Base-by-base conservation (phyloP, 2,888 invertebrate species). In the Sinotaia quadrata region DNA sequence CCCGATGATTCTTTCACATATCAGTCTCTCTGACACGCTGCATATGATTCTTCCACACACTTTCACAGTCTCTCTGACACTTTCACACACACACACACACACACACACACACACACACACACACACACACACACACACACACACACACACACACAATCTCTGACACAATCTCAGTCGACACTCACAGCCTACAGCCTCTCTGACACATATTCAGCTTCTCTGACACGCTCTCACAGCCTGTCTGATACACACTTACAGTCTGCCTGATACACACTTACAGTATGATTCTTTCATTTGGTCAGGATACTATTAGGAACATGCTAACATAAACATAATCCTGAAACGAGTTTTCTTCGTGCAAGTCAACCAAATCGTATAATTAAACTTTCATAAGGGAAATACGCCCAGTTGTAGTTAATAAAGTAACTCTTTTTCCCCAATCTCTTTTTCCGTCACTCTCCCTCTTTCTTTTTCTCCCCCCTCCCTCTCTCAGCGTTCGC, bases 81-180 rank as follows among this genome's bases (percentile, higher is more conserved):
- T n/a, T 34, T 34, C 8, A 56, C 15, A 31, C 7, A 10, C 31
- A 15, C 56, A 15, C n/a, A n/a, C n/a, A 56, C 56, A 33, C 33
- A 56, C 31, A 4, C 56, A 56, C 31, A 33, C 31, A 56, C 31
- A 56, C 29, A 49, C 49, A 49, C 24, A 49, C 49, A 49, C 24
- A 49, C 49, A 49, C 49, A 49, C 49, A 49, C 49, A 49, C 49
- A 49, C 18, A 18, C 18, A 49, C 18, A 49, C 49, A 49, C 49
- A 49, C 18, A 49, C 49, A 49, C 49, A n/a, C n/a, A n/a, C n/a
- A n/a, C n/a, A n/a, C n/a, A n/a, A n/a, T n/a, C n/a, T n/a, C n/a
- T n/a, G n/a, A 51, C 51, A 51, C 15, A 51, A 21, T 24, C 51
- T 10, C 51, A 51, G 24, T 4, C 51, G 27, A 21, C 4, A 21